Percentiles rank a stretch among this genome's conserved stretches.
These are phyloP conservation scores for Pardalotus punctatus DNA, from an alignment of 2,113 vertebrate genomes.

Conservation along the genomic window DNA sequence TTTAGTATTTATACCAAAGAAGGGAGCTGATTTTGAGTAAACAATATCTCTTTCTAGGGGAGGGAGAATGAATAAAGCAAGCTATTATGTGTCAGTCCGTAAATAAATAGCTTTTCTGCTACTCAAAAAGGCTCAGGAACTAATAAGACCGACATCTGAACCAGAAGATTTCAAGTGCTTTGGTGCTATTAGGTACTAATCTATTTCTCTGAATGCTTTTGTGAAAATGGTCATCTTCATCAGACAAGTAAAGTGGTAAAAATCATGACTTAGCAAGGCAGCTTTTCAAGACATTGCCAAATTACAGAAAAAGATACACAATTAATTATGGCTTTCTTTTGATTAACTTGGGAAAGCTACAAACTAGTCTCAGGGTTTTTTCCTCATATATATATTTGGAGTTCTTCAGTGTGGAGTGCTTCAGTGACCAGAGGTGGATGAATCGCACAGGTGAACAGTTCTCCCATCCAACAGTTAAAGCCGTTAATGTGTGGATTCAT, in stretches of 20 bases:
- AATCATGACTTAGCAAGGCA: background rate
- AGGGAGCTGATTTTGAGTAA: constrained; percentile 17
- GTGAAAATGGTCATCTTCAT: constrained; percentile 13
- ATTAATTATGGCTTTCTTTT: constrained; percentile 1
- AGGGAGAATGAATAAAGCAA: constrained; percentile 27
- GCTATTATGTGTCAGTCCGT: constrained; percentile 29
- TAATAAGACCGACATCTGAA: constrained; percentile 55
- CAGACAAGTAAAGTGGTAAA: constrained; percentile 13
- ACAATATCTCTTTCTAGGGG: background rate
- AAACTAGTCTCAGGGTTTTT: background rate
- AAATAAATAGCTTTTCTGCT: constrained; percentile 68
- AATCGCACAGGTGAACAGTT: background rate
- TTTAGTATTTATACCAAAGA: background rate
- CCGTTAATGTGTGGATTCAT: background rate
- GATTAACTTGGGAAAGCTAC: background rate
- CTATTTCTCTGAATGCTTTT: background rate
- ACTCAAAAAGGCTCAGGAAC: constrained; percentile 52
- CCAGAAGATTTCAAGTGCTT: constrained; percentile 37
- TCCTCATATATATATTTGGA: background rate
- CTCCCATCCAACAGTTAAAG: background rate
- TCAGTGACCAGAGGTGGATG: background rate
- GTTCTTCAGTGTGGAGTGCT: background rate
- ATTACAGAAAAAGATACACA: background rate
- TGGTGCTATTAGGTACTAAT: constrained; percentile 30
- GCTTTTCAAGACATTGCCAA: background rate